phyloP scores from a whole-genome alignment of 2,113 vertebrate genomes.

The Ceuthmochares aereus region DNA sequence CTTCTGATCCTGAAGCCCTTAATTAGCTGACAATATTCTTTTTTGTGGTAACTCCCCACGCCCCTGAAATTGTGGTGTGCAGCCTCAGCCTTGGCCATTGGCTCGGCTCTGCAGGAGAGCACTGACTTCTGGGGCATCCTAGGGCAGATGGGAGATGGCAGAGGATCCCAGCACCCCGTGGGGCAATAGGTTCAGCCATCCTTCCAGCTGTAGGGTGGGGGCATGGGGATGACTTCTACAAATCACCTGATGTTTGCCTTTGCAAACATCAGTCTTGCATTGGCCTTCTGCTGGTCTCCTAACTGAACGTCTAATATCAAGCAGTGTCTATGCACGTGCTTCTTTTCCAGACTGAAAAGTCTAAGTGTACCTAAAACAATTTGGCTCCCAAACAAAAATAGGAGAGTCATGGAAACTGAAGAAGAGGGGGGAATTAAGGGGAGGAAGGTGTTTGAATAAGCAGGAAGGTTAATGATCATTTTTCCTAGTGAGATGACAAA shows the following conservation, averaged over 20 bases:
- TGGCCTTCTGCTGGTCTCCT: not conserved
- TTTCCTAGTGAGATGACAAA: not conserved
- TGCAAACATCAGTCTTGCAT: not conserved
- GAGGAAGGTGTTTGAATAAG: not conserved
- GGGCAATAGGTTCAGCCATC: not conserved
- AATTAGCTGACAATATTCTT: not conserved
- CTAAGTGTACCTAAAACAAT: not conserved
- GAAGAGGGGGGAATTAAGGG: not conserved
- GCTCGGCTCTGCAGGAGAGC: not conserved
- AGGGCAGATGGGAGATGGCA: fast-evolving
- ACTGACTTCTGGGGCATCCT: not conserved
- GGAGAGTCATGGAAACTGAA: not conserved
- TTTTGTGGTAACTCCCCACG: not conserved
- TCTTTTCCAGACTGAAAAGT: not conserved
- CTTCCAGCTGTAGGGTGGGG: not conserved
- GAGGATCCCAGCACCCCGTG: fast-evolving
- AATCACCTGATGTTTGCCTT: not conserved
- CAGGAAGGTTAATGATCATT: not conserved
- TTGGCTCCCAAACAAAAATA: not conserved
- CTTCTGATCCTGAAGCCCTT: not conserved
- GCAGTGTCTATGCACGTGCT: not conserved
- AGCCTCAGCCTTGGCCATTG: not conserved
- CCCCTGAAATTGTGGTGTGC: not conserved
- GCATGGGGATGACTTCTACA: fast-evolving
- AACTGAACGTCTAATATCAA: not conserved